Evolutionary conservation across 1,140 invertebrate species (phyloP).

Genomic region (Drosophila teissieri): DNA sequence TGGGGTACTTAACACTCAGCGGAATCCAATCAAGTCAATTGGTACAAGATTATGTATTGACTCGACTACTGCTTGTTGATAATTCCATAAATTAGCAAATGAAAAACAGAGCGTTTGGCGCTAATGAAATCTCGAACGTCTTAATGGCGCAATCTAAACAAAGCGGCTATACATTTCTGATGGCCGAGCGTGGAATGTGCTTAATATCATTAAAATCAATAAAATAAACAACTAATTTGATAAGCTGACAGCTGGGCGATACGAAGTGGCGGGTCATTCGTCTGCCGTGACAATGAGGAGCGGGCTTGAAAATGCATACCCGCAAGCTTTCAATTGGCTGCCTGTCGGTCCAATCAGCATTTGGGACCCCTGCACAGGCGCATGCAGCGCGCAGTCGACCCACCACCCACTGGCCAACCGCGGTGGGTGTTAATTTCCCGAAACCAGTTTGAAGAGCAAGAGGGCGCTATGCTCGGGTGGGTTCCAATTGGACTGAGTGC

Average conservation of each 20-base stretch:
- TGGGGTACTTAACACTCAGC: conserved; percentile 33
- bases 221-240: conserved; percentile 72
- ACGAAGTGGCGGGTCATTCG: conserved; percentile 28
- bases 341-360: conserved; percentile 38
- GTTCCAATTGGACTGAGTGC: conserved; percentile 65
- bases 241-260: conserved; percentile 55
- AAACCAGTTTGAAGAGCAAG: conserved; percentile 62
- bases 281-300: conserved; percentile 43
- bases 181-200: conserved; percentile 57
- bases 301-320: conserved; percentile 35
- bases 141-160: conserved; percentile 67
- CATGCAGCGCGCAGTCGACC: conserved; percentile 37
- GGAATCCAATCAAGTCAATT: conserved; percentile 37
- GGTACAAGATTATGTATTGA: conserved; percentile 41
- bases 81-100: conserved; percentile 75
- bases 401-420: conserved; percentile 53
- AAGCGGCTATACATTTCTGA: conserved; percentile 47
- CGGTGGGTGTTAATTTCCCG: conserved; percentile 53
- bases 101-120: conserved; percentile 50
- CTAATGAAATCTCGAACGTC: conserved; percentile 78
- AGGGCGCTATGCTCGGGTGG: not conserved
- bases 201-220: conserved; percentile 81
- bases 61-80: conserved; percentile 56
- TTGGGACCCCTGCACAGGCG: conserved; percentile 34
- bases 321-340: conserved; percentile 51